phyloP scores from a whole-genome alignment of 2,888 invertebrate species.

The Ormia ochracea region DNA sequence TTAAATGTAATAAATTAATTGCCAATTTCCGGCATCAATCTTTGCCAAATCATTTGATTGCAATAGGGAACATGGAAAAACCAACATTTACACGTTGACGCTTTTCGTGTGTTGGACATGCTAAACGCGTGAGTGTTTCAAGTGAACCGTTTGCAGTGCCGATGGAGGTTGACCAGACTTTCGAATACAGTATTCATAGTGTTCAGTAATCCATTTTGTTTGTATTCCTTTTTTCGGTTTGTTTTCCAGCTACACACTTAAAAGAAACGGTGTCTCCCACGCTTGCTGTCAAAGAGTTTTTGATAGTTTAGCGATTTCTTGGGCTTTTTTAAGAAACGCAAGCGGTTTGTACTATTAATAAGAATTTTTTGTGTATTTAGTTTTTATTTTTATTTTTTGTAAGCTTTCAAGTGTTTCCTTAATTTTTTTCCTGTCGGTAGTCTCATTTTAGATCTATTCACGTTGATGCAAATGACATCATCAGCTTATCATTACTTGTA shows the following conservation, averaged over 20 bases:
- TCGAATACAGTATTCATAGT: constrained; percentile 1
- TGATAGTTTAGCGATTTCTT: constrained; percentile 26
- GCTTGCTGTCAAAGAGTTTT: constrained; percentile 42
- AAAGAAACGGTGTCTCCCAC: constrained; percentile 44
- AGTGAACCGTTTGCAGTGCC: background rate
- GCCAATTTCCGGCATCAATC: constrained; percentile 60
- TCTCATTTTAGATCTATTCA: constrained; percentile 52
- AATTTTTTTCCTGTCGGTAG: constrained; percentile 1
- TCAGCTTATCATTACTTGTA: constrained; percentile 10
- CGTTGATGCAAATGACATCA: constrained; percentile 50
- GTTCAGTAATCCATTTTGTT: constrained; percentile 24
- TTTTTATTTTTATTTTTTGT: background rate
- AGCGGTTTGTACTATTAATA: constrained; percentile 2
- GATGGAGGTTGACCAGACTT: background rate
- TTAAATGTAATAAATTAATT: constrained; percentile 48
- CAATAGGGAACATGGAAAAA: constrained; percentile 26
- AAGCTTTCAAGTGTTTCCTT: background rate
- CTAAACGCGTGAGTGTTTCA: constrained; percentile 40
- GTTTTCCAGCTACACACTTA: background rate
- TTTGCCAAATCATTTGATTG: constrained; percentile 57
- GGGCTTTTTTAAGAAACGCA: background rate
- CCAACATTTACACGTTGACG: constrained; percentile 47
- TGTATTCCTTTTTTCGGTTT: background rate
- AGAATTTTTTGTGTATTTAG: constrained; percentile 3
- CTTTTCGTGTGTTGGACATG: constrained; percentile 27